Conservation (phyloP, 2,888 invertebrate species). For the Acanthoscelides obtectus region DNA sequence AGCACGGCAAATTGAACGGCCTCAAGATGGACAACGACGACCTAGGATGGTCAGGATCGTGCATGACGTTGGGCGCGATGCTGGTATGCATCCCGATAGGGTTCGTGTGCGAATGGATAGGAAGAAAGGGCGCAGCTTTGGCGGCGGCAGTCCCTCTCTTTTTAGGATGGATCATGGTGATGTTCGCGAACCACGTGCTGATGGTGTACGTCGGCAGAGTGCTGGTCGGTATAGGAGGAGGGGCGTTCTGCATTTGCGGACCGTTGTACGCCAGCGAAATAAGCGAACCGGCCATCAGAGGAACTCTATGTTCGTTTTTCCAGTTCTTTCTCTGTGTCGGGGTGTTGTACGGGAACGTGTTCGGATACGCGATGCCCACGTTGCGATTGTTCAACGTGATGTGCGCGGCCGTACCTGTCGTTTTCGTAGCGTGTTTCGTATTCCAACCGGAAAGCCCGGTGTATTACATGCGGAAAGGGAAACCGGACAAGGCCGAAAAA, state of each 20-base stretch:
- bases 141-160: constrained; percentile 62
- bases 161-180: constrained; percentile 68
- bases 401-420: constrained; percentile 61
- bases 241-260: constrained; percentile 76
- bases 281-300: constrained; percentile 76
- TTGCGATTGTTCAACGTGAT: constrained; percentile 57
- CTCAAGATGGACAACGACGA: constrained; percentile 44
- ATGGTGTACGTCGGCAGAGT: constrained; percentile 65
- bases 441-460: constrained; percentile 86
- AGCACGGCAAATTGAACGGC: constrained; percentile 44
- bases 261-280: constrained; percentile 86
- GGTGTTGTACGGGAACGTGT: constrained; percentile 69
- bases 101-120: constrained; percentile 47
- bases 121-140: constrained; percentile 67
- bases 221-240: constrained; percentile 66
- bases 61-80: constrained; percentile 68
- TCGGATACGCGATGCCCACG: constrained; percentile 57
- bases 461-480: constrained; percentile 61
- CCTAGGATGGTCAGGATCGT: constrained; percentile 64
- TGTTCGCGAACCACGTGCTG: constrained; percentile 57
- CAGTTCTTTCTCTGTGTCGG: constrained; percentile 82
- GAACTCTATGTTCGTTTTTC: constrained; percentile 77
- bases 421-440: constrained; percentile 66
- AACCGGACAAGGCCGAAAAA: constrained; percentile 61
- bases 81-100: constrained; percentile 70